Evolutionary conservation across 2,888 invertebrate species (phyloP).

Genomic region (Geophilus truncorum): DNA sequence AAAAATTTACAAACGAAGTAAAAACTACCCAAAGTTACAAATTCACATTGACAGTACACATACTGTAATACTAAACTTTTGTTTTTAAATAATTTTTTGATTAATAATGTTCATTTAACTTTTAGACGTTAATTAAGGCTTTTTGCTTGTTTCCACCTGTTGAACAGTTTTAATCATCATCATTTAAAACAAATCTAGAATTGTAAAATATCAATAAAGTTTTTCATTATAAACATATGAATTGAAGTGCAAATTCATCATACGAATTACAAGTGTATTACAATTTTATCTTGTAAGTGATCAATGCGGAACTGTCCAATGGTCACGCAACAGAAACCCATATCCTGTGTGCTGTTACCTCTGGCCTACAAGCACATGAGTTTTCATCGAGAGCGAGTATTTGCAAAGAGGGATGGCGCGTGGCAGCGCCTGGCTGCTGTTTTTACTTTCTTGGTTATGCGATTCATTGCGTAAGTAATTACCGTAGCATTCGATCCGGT

Average conservation of each 20-base stretch:
- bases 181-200: no score
- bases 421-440: constrained; percentile 7
- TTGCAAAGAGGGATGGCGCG: constrained; percentile 21
- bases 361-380: background rate
- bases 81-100: no score
- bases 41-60: no score
- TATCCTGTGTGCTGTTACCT: background rate
- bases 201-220: background rate
- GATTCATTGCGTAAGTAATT: background rate
- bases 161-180: no score
- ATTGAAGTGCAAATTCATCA: background rate
- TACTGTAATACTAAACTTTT: no score
- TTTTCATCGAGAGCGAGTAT: background rate
- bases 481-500: no score
- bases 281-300: background rate
- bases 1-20: background rate
- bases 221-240: background rate
- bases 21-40: no score
- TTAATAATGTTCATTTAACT: no score
- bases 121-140: no score
- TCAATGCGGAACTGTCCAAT: constrained; percentile 11
- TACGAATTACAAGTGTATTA: background rate
- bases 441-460: background rate
- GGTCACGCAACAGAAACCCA: background rate
- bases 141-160: no score